Evolutionary conservation across 2,797 vertebrate species (phyloP).

Genomic region (Alectoris magna): DNA sequence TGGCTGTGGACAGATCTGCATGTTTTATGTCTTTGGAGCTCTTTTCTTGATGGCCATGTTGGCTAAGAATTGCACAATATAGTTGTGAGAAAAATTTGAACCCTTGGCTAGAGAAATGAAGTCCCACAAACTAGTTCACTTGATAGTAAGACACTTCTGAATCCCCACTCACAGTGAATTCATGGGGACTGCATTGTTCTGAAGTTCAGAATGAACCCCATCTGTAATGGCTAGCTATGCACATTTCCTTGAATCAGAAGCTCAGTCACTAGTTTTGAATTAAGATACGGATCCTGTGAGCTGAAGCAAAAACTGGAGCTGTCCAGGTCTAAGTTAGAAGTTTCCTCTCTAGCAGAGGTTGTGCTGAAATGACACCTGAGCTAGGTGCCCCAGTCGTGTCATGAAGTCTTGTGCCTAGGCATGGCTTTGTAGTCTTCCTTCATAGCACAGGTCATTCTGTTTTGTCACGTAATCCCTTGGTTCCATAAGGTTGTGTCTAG

Average conservation of each 20-base stretch:
- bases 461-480: not conserved
- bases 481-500: not conserved
- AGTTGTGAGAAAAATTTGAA: not conserved
- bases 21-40: not conserved
- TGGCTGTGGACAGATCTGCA: not conserved
- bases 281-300: not conserved
- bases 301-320: not conserved
- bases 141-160: not conserved
- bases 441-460: not conserved
- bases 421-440: not conserved
- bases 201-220: not conserved
- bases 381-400: not conserved
- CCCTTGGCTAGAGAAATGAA: not conserved
- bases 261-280: not conserved
- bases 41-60: accelerated
- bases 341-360: not conserved
- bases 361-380: not conserved
- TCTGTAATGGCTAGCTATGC: not conserved
- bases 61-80: not conserved
- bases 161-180: not conserved
- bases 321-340: not conserved
- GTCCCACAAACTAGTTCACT: not conserved
- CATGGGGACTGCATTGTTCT: not conserved
- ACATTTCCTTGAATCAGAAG: not conserved
- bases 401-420: not conserved